phyloP scores from a whole-genome alignment of 2,113 vertebrate genomes.

The Hypanus sabinus region DNA sequence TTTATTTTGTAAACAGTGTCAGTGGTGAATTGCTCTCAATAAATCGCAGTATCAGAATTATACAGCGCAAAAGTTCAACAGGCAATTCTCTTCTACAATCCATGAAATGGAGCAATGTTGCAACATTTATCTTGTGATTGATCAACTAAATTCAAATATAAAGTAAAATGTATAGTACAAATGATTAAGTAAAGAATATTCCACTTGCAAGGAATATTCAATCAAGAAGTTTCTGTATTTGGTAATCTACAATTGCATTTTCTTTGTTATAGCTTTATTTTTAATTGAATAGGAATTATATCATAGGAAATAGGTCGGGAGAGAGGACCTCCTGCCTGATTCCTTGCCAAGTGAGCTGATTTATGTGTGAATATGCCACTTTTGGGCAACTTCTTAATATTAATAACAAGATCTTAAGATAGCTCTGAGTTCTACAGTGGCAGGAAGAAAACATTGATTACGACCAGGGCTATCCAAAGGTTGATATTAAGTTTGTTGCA shows the following conservation, averaged over 20 bases:
- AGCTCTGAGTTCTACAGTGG: neutral
- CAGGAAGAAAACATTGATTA: neutral
- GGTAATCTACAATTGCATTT: neutral
- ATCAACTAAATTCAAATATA: neutral
- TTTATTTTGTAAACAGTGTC: neutral
- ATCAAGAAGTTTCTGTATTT: neutral
- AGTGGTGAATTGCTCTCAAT: neutral
- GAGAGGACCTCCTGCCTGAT: neutral
- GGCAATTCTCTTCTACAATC: neutral
- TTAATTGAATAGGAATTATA: neutral
- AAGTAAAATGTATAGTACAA: neutral
- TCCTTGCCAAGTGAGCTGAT: neutral
- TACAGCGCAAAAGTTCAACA: too few species aligned
- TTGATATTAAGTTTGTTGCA: neutral
- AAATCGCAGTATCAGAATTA: neutral
- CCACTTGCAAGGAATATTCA: neutral
- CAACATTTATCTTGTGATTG: neutral
- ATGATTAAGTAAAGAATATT: neutral
- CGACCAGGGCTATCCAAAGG: neutral
- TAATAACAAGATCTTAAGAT: neutral
- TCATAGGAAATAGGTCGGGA: too few species aligned
- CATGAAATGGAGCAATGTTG: neutral
- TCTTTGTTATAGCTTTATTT: too few species aligned
- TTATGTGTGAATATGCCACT: neutral
- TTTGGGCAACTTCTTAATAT: neutral